These are phyloP conservation scores for Rattus rattus DNA, from an alignment of 2,113 vertebrate species.

Conservation along the genomic window DNA sequence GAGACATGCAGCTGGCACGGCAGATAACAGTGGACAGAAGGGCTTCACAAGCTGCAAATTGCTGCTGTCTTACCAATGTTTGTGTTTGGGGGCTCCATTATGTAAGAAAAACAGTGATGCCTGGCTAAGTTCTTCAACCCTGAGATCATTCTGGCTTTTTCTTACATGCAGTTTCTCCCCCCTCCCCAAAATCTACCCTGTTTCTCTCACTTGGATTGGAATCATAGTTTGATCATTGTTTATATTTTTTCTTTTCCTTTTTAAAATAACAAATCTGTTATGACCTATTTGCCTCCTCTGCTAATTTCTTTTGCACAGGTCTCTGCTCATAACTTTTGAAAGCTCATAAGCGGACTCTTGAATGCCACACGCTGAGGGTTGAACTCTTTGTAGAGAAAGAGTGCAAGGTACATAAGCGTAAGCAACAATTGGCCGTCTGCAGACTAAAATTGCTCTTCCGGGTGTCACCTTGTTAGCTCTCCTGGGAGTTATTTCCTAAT, in stretches of 20 bases:
- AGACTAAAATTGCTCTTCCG: background rate
- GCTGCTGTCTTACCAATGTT: background rate
- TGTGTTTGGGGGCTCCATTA: background rate
- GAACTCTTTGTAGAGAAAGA: background rate
- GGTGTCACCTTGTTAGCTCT: background rate
- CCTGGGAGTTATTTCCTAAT: constrained; percentile 8
- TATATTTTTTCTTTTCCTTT: background rate
- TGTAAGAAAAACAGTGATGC: background rate
- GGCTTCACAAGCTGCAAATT: rapidly evolving
- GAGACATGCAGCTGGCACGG: constrained; percentile 69
- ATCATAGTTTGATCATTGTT: background rate
- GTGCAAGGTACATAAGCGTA: background rate
- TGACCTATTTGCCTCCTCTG: background rate
- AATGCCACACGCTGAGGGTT: background rate
- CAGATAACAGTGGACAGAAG: background rate
- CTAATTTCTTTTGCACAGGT: background rate
- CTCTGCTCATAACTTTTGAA: constrained; percentile 9
- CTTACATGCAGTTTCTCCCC: background rate
- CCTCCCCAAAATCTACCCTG: background rate
- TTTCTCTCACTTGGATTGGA: background rate
- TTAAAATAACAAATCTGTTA: background rate
- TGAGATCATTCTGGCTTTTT: background rate
- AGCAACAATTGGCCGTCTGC: constrained; percentile 10
- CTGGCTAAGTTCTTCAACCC: background rate
- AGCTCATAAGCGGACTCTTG: background rate